Evolutionary conservation across 2,113 vertebrate species (phyloP).

Genomic region (Trogon surrucura): DNA sequence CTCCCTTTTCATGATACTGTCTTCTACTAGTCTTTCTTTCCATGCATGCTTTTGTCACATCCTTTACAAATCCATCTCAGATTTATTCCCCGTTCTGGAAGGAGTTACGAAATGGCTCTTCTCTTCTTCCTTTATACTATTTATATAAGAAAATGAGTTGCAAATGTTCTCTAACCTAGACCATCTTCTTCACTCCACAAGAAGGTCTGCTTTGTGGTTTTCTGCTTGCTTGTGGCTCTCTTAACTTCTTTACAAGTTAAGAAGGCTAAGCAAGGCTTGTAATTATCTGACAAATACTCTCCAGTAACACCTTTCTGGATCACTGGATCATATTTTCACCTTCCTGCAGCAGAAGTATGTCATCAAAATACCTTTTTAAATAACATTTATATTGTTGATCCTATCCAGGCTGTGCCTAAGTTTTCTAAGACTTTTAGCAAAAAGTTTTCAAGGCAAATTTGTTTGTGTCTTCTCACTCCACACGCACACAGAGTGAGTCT

Average conservation of each 20-base stretch:
- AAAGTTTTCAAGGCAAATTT: not conserved
- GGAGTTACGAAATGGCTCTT: not conserved
- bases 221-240: not conserved
- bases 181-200: not conserved
- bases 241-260: not conserved
- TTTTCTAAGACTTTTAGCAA: not conserved
- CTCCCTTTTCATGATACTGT: not conserved
- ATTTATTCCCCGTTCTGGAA: not conserved
- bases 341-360: not conserved
- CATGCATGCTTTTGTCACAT: not conserved
- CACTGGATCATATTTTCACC: not conserved
- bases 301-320: not conserved
- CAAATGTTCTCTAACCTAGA: not conserved
- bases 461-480: not conserved
- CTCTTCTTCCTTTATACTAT: not conserved
- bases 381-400: not conserved
- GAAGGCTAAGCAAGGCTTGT: not conserved
- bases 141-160: not conserved
- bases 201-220: not conserved
- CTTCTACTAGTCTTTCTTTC: not conserved
- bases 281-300: not conserved
- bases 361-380: not conserved
- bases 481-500: not conserved
- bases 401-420: not conserved
- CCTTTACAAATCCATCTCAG: not conserved